Conservation (phyloP, 1,140 invertebrate species). For the Lepidurus arcticus region DNA sequence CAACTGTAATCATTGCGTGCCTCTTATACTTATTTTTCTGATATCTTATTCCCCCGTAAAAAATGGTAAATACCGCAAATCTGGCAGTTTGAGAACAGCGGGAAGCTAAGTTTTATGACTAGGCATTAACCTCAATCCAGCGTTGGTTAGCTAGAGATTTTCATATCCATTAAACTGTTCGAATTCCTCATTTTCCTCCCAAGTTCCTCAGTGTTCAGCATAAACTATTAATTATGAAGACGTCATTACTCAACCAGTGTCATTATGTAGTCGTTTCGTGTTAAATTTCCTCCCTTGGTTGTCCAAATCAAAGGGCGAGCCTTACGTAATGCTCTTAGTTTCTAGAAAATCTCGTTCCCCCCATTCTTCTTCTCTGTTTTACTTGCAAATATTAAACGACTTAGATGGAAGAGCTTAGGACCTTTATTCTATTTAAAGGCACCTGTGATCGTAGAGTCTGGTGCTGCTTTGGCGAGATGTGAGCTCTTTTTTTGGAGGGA, state of each 20-base stretch:
- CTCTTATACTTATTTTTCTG: neutral
- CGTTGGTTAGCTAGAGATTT: neutral
- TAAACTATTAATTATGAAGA: neutral
- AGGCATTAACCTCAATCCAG: neutral
- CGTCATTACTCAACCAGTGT: neutral
- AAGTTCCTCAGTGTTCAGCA: neutral
- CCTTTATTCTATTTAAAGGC: slow-evolving; percentile 10
- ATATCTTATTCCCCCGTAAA: neutral
- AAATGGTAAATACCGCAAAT: neutral
- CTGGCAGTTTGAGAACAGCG: no score
- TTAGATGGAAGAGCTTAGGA: neutral
- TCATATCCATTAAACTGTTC: neutral
- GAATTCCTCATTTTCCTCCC: neutral
- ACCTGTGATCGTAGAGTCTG: neutral
- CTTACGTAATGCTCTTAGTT: no score
- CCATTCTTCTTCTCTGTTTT: neutral
- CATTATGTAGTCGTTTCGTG: neutral
- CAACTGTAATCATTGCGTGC: neutral
- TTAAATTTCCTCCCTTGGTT: no score
- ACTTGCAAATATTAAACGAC: neutral
- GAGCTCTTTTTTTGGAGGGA: neutral
- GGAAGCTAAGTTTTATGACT: no score
- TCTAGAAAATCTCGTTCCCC: neutral
- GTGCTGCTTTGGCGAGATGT: neutral
- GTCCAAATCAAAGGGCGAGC: no score